These are phyloP conservation scores for Phocoena sinus DNA, from an alignment of 2,113 vertebrate genomes.

Conservation along the genomic window DNA sequence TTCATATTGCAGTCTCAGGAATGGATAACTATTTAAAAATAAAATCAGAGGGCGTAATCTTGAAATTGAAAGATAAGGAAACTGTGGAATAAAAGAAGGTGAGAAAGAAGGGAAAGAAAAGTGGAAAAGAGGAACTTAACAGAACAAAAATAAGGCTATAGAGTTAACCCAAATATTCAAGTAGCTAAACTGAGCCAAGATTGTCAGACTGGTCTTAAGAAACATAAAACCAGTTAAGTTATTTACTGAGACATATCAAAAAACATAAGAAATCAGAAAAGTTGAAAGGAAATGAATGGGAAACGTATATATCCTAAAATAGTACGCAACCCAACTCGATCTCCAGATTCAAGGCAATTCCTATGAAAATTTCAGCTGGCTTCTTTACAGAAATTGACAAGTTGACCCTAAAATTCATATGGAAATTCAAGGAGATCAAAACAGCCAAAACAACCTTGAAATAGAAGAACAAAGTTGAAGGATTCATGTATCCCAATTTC, in stretches of 20 bases:
- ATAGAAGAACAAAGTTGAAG: not conserved
- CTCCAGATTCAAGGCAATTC: not conserved
- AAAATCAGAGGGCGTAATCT: not conserved
- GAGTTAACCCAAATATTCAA: not conserved
- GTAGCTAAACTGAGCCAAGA: not conserved
- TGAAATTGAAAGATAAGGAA: not conserved
- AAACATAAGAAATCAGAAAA: not conserved
- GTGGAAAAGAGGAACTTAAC: not conserved
- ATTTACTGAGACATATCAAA: not conserved
- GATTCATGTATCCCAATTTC: not conserved
- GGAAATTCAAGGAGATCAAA: not conserved
- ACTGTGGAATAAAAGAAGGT: not conserved
- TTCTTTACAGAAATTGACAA: not conserved
- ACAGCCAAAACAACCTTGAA: not conserved
- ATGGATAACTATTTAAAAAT: not conserved
- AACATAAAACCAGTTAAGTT: not conserved
- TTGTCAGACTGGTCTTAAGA: not conserved
- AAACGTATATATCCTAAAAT: not conserved
- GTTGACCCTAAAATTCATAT: not conserved
- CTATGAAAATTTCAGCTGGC: not conserved
- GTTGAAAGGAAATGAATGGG: not conserved
- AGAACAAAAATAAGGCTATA: not conserved
- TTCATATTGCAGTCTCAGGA: not conserved
- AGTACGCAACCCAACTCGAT: not conserved
- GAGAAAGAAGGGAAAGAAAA: not conserved